These are phyloP conservation scores for Potorous gilbertii DNA, from an alignment of 2,797 vertebrate genomes.

Conservation along the genomic window DNA sequence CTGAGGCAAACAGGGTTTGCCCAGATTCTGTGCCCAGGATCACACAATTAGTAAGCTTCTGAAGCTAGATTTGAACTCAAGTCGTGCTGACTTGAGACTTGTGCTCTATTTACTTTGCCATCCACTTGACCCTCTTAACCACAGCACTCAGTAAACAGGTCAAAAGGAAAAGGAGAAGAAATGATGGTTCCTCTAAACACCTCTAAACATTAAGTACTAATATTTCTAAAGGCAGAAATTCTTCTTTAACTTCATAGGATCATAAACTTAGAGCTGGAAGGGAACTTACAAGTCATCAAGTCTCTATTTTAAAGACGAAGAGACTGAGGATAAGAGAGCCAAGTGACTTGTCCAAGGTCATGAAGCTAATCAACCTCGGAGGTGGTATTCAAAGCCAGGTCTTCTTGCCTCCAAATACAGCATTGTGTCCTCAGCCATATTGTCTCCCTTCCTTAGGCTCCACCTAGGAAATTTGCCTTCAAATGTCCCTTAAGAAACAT, in stretches of 20 bases:
- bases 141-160: slow-evolving; percentile 46
- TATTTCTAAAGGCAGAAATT: background rate
- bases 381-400: background rate
- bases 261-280: background rate
- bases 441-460: background rate
- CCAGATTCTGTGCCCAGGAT: background rate
- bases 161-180: slow-evolving; percentile 34
- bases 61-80: background rate
- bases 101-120: too few relatives aligned
- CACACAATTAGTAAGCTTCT: background rate
- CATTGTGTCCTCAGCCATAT: background rate
- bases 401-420: background rate
- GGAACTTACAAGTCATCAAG: background rate
- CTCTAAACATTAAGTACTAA: background rate
- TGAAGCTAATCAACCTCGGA: too few relatives aligned
- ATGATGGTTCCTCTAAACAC: background rate
- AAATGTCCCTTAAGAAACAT: background rate
- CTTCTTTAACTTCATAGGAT: background rate
- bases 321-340: too few relatives aligned
- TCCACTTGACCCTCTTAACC: background rate
- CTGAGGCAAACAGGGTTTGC: background rate
- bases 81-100: background rate
- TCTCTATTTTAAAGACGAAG: background rate
- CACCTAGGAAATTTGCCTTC: background rate
- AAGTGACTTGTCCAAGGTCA: too few relatives aligned